Percentiles rank a stretch among this genome's conserved stretches.
phyloP scores from a whole-genome alignment of 2,888 invertebrate species.

The Coenonympha arcania region DNA sequence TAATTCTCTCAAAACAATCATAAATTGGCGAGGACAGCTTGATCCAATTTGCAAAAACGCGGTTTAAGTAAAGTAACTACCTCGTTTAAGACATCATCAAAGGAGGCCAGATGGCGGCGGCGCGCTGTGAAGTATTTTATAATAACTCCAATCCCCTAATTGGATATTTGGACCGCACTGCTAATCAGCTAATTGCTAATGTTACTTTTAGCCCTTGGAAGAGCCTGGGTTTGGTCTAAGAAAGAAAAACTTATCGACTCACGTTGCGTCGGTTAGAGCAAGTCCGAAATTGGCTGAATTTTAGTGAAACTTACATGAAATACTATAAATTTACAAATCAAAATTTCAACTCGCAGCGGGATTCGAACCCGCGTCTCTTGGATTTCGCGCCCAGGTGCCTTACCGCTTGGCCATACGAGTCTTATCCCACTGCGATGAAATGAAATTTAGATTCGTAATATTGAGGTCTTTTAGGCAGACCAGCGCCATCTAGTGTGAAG shows the following conservation, averaged over 20 bases:
- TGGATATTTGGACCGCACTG: conserved; percentile 39
- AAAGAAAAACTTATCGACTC: background rate
- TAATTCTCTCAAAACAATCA: background rate
- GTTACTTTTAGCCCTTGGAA: conserved; percentile 45
- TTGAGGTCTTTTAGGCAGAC: too few species aligned
- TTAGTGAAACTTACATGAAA: too few species aligned
- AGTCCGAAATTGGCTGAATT: too few species aligned
- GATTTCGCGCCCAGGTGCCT: too few species aligned
- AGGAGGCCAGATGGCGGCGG: conserved; percentile 56
- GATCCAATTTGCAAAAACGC: conserved; percentile 11
- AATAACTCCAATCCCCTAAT: conserved; percentile 66
- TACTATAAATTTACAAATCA: too few species aligned
- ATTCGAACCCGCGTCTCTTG: too few species aligned
- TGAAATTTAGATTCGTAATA: too few species aligned
- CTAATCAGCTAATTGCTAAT: conserved; percentile 65
- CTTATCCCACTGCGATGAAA: too few species aligned
- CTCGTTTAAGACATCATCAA: conserved; percentile 36
- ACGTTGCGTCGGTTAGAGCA: too few species aligned
- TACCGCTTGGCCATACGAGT: too few species aligned
- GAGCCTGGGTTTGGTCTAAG: conserved; percentile 21
- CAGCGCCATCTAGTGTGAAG: too few species aligned
- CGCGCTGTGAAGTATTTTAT: conserved; percentile 53
- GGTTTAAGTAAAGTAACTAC: conserved; percentile 10
- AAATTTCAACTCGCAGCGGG: too few species aligned
- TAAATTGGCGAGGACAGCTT: background rate